phyloP scores from a whole-genome alignment of 2,113 vertebrate genomes.

The Choloepus hoffmanni region DNA sequence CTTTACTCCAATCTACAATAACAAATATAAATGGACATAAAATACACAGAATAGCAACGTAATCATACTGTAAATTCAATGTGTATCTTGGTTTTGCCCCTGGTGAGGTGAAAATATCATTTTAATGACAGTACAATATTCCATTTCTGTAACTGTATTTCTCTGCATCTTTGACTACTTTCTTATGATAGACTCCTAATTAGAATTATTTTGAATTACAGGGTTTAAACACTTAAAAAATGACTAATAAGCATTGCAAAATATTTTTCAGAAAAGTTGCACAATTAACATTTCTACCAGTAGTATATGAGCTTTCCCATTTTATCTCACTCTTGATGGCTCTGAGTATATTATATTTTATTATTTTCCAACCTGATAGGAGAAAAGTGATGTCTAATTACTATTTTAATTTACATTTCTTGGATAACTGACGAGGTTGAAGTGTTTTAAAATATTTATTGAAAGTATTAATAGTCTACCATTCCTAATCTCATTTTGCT shows the following conservation, averaged over 20 bases:
- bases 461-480: background rate
- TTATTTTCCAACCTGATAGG: constrained; percentile 26
- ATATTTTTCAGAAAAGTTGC: background rate
- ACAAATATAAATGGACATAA: constrained; percentile 41
- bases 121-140: constrained; percentile 24
- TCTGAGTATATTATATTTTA: background rate
- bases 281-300: background rate
- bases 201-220: constrained; percentile 47
- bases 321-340: background rate
- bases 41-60: constrained; percentile 2
- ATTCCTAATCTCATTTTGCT: background rate
- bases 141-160: background rate
- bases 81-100: background rate
- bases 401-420: background rate
- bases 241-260: background rate
- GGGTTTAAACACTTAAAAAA: background rate
- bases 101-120: constrained; percentile 19
- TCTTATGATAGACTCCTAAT: background rate
- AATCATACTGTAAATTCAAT: constrained; percentile 37
- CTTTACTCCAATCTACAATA: constrained; percentile 32
- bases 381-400: background rate
- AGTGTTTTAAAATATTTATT: background rate
- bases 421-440: background rate
- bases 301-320: background rate
- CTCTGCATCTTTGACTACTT: constrained; percentile 13